phyloP scores from a whole-genome alignment of 2,797 vertebrate genomes.

The Pseudochirops corinnae region DNA sequence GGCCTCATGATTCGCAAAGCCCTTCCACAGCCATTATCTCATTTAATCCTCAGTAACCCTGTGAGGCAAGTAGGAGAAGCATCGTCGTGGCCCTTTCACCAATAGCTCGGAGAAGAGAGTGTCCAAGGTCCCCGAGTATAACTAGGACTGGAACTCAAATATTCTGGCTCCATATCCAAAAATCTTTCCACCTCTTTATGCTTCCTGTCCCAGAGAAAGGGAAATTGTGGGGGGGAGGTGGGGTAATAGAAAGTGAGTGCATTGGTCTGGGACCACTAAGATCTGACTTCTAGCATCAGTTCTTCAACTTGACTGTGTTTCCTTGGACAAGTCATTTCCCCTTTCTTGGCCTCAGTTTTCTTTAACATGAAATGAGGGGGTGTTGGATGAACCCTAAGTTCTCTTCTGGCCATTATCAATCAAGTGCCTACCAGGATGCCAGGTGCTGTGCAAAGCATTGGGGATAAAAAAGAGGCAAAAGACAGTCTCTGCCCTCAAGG shows the following conservation, averaged over 20 bases:
- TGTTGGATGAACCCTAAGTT: background rate
- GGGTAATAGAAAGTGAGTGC: background rate
- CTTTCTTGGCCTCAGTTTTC: background rate
- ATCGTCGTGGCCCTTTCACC: background rate
- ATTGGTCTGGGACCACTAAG: background rate
- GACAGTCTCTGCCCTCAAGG: background rate
- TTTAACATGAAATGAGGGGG: background rate
- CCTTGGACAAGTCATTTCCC: background rate
- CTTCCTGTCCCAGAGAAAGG: background rate
- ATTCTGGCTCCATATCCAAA: background rate
- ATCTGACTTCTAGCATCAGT: background rate
- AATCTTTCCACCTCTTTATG: background rate
- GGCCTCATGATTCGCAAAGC: background rate
- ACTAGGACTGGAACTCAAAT: background rate
- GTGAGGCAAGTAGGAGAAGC: background rate
- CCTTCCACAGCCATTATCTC: background rate
- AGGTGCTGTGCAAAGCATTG: background rate
- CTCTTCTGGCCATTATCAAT: background rate
- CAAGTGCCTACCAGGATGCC: background rate
- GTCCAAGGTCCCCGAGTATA: background rate
- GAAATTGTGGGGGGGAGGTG: background rate
- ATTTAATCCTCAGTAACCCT: background rate
- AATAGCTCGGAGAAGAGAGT: background rate
- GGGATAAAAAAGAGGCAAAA: background rate
- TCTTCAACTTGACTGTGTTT: background rate